Conservation (phyloP, 2,113 vertebrate genomes). For the Cottus gobio region DNA sequence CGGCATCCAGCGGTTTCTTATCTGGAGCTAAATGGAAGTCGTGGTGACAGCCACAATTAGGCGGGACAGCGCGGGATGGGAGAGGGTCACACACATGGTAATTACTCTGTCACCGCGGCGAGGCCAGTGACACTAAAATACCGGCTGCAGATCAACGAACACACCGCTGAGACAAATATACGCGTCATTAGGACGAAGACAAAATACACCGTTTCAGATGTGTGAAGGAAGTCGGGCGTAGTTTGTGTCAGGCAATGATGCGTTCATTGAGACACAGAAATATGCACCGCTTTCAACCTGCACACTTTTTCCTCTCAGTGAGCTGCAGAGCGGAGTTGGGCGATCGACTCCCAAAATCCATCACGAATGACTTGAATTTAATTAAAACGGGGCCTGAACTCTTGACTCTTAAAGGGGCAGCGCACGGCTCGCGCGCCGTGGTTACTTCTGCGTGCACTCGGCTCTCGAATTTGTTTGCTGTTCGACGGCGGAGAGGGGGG, state of each 20-base stretch:
- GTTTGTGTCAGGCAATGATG: neutral
- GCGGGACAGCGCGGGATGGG: conserved; percentile 62
- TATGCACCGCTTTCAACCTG: neutral
- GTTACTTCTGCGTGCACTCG: conserved; percentile 7
- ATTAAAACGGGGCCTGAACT: conserved; percentile 52
- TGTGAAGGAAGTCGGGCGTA: neutral
- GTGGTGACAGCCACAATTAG: conserved; percentile 88
- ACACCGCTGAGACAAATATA: conserved; percentile 44
- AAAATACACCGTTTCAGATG: conserved; percentile 30
- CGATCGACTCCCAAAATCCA: conserved; percentile 16
- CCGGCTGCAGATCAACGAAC: conserved; percentile 61
- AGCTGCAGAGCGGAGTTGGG: neutral
- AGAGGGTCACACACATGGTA: conserved; percentile 85
- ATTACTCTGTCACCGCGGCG: conserved; percentile 83
- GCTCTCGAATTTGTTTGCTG: conserved; percentile 57
- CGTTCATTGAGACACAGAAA: conserved; percentile 13
- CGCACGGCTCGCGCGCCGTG: neutral
- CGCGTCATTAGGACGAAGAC: conserved; percentile 35
- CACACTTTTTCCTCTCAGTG: neutral
- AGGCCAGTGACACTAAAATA: conserved; percentile 77
- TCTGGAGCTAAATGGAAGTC: conserved; percentile 86
- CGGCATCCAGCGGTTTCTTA: conserved; percentile 81
- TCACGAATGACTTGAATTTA: conserved; percentile 31
- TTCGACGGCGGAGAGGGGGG: conserved; percentile 56
- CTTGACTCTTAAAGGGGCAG: conserved; percentile 13